A percentile compares a stretch with the other conserved stretches of the same genome.
Evolutionary conservation across 2,113 vertebrate species (phyloP).

Genomic region (Rallus limicola): DNA sequence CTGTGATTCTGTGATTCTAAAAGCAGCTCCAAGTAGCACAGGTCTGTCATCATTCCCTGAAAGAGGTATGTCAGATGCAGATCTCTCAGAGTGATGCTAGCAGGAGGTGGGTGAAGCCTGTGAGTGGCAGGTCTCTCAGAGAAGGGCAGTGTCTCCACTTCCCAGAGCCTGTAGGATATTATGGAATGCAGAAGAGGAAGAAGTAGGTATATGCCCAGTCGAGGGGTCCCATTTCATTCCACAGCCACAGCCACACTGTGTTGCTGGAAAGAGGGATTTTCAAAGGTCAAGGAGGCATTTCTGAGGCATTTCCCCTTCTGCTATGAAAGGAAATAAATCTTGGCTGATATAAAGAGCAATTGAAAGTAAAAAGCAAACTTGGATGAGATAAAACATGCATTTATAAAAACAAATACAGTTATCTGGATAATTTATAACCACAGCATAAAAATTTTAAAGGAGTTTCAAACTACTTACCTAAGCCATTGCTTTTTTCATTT

Average conservation of each 20-base stretch:
- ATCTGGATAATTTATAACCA: neutral
- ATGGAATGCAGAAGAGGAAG: neutral
- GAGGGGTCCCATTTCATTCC: neutral
- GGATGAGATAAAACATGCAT: neutral
- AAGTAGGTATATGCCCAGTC: neutral
- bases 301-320: neutral
- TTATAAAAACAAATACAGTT: neutral
- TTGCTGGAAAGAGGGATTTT: neutral
- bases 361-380: neutral
- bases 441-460: neutral
- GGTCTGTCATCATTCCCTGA: neutral
- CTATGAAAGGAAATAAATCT: neutral
- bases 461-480: neutral
- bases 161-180: neutral
- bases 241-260: neutral
- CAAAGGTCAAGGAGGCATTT: neutral
- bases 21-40: neutral
- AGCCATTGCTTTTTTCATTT: neutral
- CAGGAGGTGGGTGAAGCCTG: neutral
- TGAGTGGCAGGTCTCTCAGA: neutral
- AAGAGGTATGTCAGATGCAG: neutral
- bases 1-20: too few relatives aligned
- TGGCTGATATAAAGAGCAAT: neutral
- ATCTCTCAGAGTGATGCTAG: neutral
- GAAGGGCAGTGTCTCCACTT: neutral